Evolutionary conservation across 2,888 invertebrate genomes (phyloP).

Genomic region (Idaea dimidiata): DNA sequence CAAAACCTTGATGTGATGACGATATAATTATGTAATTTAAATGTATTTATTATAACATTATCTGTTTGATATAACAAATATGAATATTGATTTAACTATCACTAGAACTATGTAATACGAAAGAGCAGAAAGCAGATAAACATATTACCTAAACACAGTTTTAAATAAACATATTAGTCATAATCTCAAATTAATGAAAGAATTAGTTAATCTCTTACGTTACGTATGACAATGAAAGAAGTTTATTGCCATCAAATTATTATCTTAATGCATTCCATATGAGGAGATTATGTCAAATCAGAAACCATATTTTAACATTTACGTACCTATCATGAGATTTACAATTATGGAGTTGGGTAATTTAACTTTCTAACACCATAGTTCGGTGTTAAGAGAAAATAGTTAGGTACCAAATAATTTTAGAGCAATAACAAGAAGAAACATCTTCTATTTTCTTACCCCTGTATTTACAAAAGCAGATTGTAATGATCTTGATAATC

Average conservation of each 20-base stretch:
- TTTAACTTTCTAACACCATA: too few relatives aligned
- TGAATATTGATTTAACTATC: not conserved
- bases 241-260: not conserved
- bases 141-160: not conserved
- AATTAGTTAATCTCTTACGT: not conserved
- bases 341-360: not conserved
- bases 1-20: not conserved
- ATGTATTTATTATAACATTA: conserved; percentile 7
- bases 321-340: not conserved
- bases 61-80: not conserved
- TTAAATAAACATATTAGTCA: not conserved
- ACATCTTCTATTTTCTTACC: too few relatives aligned
- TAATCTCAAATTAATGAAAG: not conserved
- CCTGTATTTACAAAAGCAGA: too few relatives aligned
- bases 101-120: conserved; percentile 31
- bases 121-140: not conserved
- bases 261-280: not conserved
- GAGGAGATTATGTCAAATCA: not conserved
- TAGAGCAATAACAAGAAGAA: too few relatives aligned
- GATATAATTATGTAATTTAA: conserved; percentile 1
- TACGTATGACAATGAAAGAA: not conserved
- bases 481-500: too few relatives aligned
- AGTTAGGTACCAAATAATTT: too few relatives aligned
- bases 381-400: too few relatives aligned
- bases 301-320: not conserved